Base-by-base conservation (phyloP, 1,140 invertebrate genomes). In the Notospermus geniculatus region DNA sequence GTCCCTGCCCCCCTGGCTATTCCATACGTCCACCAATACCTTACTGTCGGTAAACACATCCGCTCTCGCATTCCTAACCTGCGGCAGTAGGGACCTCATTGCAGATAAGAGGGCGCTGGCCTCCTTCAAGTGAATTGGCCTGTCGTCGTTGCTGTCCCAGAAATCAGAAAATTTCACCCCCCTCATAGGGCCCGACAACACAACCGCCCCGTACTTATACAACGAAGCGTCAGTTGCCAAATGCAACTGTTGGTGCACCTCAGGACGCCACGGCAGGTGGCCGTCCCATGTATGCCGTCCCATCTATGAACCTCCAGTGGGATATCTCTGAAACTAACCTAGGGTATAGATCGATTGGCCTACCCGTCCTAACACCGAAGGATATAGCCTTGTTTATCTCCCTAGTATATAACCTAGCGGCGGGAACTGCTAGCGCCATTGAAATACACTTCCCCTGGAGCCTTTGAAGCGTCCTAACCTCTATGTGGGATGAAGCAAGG, bases 361-460 rank as follows among this genome's bases (percentile, higher is more conserved):
- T 45, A 19, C 13, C 22, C 54, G 43, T 59, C 28, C 43, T 43
- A 9, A 56, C 27, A 32, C 45, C 15, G 2, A 9, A 32, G 19
- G 60, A 46, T 28, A 60, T 66, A 23, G 60, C 43, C 19, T 32
- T 39, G 52, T 60, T 63, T 13, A 63, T 30, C 43, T 66, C 60
- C 43, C 54, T 50, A 29, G 19, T 52, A 45, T 46, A 66, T 17
- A 63, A 46, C n/a, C 56, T 59, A 32, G 43, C 39, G 29, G 41
- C 60, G 9, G 60, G 60, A 23, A 63, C 22, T 15, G 54, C 64
- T 13, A 59, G 28, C 15, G 46, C 4, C 30, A 66, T 54, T 5
- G 64, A 66, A 56, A 66, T 57, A 45, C 43, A 59, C 36, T 66
- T 66, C 1, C 60, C 64, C n/a, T 19, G 23, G 60, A 63, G 63